These are phyloP conservation scores for Allolobophora icterica DNA, from an alignment of 2,888 invertebrate species.

Conservation along the genomic window DNA sequence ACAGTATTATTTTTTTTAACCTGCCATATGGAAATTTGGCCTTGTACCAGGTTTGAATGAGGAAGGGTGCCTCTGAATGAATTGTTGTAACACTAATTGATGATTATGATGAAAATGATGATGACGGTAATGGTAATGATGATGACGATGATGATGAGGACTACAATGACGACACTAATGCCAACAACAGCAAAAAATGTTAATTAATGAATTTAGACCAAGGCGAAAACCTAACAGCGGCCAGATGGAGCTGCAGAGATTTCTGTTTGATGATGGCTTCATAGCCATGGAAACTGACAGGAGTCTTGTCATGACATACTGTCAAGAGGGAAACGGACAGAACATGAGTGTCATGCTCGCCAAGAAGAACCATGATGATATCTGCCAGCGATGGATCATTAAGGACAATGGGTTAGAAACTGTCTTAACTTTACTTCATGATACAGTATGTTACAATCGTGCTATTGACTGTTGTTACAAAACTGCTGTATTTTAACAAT, in stretches of 20 bases:
- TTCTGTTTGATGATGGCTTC: slow-evolving; percentile 60
- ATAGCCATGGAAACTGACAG: slow-evolving; percentile 55
- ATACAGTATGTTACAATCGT: background rate
- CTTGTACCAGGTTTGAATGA: no score
- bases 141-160: background rate
- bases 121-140: no score
- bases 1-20: no score
- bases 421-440: background rate
- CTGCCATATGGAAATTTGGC: no score
- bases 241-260: slow-evolving; percentile 53
- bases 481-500: background rate
- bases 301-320: slow-evolving; percentile 59
- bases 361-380: slow-evolving; percentile 59
- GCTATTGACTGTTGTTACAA: background rate
- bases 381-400: slow-evolving; percentile 61
- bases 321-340: slow-evolving; percentile 53
- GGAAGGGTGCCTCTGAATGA: no score
- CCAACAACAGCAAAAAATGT: background rate
- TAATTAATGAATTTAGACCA: slow-evolving; percentile 21
- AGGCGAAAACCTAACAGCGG: background rate
- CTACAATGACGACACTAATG: background rate
- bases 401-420: slow-evolving; percentile 58
- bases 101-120: no score
- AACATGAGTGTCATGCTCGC: slow-evolving; percentile 60
- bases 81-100: background rate